These are phyloP conservation scores for Eumerus sabulonum DNA, from an alignment of 2,888 invertebrate genomes.

Conservation along the genomic window DNA sequence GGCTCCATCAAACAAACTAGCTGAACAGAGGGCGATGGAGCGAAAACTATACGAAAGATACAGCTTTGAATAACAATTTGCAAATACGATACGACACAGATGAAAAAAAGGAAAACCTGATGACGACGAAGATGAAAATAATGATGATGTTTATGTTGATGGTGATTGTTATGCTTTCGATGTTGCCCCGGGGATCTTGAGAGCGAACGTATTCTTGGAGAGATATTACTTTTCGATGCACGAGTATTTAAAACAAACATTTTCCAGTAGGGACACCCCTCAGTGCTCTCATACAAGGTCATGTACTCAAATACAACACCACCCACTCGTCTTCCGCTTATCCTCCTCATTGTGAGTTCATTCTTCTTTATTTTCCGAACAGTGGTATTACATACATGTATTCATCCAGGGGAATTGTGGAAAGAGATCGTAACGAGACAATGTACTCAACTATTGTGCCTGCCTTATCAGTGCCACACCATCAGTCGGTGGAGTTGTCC, in stretches of 20 bases:
- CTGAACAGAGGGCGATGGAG: slow-evolving; percentile 50
- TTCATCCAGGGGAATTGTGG: too few relatives aligned
- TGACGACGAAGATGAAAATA: slow-evolving; percentile 41
- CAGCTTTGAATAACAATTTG: slow-evolving; percentile 68
- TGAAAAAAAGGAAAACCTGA: slow-evolving; percentile 6
- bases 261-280: background rate
- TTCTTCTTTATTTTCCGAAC: too few relatives aligned
- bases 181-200: slow-evolving; percentile 20
- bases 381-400: too few relatives aligned
- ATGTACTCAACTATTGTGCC: slow-evolving; percentile 29
- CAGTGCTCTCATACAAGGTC: slow-evolving; percentile 36
- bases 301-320: slow-evolving; percentile 37
- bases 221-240: slow-evolving; percentile 5
- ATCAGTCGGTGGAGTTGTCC: slow-evolving; percentile 36
- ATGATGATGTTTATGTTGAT: slow-evolving; percentile 50
- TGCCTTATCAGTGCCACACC: slow-evolving; percentile 59
- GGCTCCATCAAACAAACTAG: slow-evolving; percentile 51
- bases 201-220: background rate
- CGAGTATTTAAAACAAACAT: slow-evolving; percentile 14
- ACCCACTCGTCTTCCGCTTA: background rate
- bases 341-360: too few relatives aligned
- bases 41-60: slow-evolving; percentile 59
- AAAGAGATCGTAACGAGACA: slow-evolving; percentile 18
- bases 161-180: slow-evolving; percentile 45
- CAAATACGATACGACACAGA: slow-evolving; percentile 34